These are phyloP conservation scores for Axis porcinus DNA, from an alignment of 2,113 vertebrate genomes.

Conservation along the genomic window DNA sequence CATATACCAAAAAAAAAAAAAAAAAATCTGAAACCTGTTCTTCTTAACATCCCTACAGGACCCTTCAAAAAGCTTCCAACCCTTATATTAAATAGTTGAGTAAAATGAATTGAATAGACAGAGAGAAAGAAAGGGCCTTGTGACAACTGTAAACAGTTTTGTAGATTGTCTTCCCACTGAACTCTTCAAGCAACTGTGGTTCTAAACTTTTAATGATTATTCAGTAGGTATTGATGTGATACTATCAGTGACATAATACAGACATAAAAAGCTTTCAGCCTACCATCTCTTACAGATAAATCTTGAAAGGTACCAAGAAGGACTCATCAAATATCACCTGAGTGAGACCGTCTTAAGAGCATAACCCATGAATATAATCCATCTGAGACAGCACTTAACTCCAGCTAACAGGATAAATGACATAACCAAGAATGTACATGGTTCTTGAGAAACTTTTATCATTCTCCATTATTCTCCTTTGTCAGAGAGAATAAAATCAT, in stretches of 20 bases:
- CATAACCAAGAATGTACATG: background rate
- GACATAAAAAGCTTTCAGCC: background rate
- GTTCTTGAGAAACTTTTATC: background rate
- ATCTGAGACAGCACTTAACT: background rate
- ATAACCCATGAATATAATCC: background rate
- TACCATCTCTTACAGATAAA: background rate
- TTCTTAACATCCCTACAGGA: background rate
- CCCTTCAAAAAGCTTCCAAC: background rate
- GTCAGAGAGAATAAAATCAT: background rate
- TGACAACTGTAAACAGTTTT: background rate
- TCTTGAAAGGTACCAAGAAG: background rate
- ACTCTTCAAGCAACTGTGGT: background rate
- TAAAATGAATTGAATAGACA: background rate
- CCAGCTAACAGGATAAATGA: constrained; percentile 11
- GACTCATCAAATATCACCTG: background rate
- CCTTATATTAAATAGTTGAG: background rate
- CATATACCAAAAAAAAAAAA: background rate
- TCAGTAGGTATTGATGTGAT: background rate
- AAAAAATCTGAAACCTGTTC: background rate
- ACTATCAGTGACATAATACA: background rate
- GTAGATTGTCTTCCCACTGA: background rate
- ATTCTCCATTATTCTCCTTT: constrained; percentile 25
- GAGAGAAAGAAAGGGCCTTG: background rate
- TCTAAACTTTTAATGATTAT: background rate
- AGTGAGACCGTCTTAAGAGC: background rate